Evolutionary conservation across 2,797 vertebrate genomes (phyloP).

Genomic region (Gambelia wislizenii): DNA sequence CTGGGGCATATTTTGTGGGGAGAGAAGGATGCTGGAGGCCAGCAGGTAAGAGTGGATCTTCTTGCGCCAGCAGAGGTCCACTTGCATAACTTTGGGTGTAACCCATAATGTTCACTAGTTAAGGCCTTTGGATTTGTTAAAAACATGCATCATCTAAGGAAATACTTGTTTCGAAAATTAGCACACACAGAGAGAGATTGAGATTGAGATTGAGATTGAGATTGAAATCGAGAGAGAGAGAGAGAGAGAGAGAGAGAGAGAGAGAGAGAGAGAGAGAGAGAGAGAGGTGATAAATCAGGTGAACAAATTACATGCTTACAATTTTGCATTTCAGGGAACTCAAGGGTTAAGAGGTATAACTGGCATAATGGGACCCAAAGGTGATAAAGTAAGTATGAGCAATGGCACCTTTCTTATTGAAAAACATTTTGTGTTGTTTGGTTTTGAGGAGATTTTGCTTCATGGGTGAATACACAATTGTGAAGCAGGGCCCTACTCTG

Average conservation of each 20-base stretch:
- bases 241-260: too few relatives aligned
- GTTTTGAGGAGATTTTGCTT: background rate
- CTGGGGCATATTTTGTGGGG: too few relatives aligned
- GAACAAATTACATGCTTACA: constrained; percentile 5
- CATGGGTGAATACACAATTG: background rate
- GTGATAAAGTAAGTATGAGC: constrained; percentile 86
- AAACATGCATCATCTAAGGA: background rate
- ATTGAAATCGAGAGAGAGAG: too few relatives aligned
- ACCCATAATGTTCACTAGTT: background rate
- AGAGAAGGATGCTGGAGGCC: too few relatives aligned
- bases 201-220: too few relatives aligned
- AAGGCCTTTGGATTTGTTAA: background rate
- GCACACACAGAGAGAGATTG: too few relatives aligned
- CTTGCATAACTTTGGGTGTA: too few relatives aligned
- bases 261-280: background rate
- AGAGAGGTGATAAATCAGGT: background rate
- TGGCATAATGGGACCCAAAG: constrained; percentile 91
- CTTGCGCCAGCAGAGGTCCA: too few relatives aligned
- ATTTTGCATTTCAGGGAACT: constrained; percentile 84
- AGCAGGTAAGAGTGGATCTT: too few relatives aligned
- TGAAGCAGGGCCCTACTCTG: background rate
- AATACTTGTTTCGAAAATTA: background rate
- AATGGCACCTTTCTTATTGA: background rate
- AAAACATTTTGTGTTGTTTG: background rate
- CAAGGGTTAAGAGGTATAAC: constrained; percentile 91